phyloP scores from a whole-genome alignment of 2,888 invertebrate species.

The Orgyia antiqua region DNA sequence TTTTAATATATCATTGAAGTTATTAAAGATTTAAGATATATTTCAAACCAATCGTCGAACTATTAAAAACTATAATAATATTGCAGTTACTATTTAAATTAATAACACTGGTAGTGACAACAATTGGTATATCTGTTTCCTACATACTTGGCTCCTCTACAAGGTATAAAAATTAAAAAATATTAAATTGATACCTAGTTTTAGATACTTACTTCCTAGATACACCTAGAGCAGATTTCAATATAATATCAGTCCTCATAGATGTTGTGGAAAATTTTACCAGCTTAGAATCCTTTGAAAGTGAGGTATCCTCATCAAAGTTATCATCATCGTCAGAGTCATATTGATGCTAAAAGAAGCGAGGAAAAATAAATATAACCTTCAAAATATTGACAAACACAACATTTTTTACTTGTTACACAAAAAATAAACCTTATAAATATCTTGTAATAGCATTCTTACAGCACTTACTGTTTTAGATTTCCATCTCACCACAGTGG shows the following conservation, averaged over 20 bases:
- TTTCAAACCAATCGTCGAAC: too few relatives aligned
- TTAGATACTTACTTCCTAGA: constrained; percentile 83
- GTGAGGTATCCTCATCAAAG: constrained; percentile 64
- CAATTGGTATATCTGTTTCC: too few relatives aligned
- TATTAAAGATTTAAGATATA: too few relatives aligned
- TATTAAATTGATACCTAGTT: too few relatives aligned
- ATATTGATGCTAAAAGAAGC: constrained; percentile 47
- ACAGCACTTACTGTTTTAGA: constrained; percentile 51
- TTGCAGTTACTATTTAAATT: too few relatives aligned
- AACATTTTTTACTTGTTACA: too few relatives aligned
- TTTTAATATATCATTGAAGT: too few relatives aligned
- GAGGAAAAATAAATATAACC: not conserved
- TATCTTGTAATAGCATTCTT: not conserved
- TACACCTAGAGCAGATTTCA: constrained; percentile 83
- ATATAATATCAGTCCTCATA: constrained; percentile 82
- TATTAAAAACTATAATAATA: too few relatives aligned
- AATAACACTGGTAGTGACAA: too few relatives aligned
- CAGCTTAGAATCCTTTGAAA: constrained; percentile 81
- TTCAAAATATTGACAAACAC: too few relatives aligned
- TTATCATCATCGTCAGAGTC: constrained; percentile 73
- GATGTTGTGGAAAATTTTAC: constrained; percentile 81
- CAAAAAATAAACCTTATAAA: not conserved
- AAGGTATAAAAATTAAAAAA: too few relatives aligned
- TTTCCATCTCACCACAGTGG: constrained; percentile 39
- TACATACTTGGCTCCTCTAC: too few relatives aligned